Base-by-base conservation (phyloP, 2,113 vertebrate species). In the Dromaius novaehollandiae region DNA sequence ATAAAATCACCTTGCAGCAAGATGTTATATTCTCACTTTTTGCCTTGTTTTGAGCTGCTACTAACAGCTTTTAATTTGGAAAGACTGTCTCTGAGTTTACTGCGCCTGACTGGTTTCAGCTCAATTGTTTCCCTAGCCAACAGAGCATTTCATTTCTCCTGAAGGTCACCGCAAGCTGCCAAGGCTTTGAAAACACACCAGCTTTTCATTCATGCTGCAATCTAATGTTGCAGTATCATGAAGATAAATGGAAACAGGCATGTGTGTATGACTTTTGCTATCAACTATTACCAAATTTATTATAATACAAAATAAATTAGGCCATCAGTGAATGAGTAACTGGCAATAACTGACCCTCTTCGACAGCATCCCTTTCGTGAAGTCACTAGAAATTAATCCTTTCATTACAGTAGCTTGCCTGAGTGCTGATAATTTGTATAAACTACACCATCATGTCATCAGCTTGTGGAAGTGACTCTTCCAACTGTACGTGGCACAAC, bases 111-210 rank as follows among this genome's bases (percentile, higher is more conserved):
- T 98, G 97, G 90, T 98, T 97, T 97, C 96, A 93, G 94, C 95
- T 98, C 95, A 95, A 98, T 97, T 96, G 96, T 97, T 97, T 98
- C 96, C 89, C 96, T 90, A 97, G 97, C 90, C 97, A 97, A 86
- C 73, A 92, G 97, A 98, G 93, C 96, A 95, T 98, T 98, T 98
- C 97, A 98, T 98, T 98, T 97, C 97, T 98, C 93, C 97, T 98
- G 98, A 99, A 99, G 98, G 98, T 99, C 98, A 98, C 53, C 20
- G 55, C 96, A 95, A 96, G 95, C 97, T 97, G 96, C 94, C 95
- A 96, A 95, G 88, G 80, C 96, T 98, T 93, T 93, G 96, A 97
- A 96, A 98, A 96, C 89, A 92, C 89, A 96, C 90, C 90, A 95
- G 96, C 90, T 95, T 98, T 98, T 97, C 97, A 97, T 95, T 97